Conservation (phyloP, 2,888 invertebrate genomes). For the Willowsia nigromaculata region DNA sequence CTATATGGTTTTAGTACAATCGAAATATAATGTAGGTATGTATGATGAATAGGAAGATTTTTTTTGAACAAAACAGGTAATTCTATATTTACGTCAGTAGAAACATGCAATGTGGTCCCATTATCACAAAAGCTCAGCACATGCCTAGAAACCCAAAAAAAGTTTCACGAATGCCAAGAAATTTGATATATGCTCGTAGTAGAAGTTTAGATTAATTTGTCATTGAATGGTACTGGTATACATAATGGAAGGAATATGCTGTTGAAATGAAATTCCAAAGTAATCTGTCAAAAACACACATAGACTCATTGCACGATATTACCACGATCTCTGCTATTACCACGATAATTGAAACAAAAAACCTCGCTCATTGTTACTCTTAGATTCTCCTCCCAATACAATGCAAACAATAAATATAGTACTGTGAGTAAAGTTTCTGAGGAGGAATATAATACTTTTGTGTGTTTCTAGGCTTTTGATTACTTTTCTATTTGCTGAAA, state of each 20-base stretch:
- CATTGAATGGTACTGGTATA: not conserved
- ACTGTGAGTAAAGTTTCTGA: not conserved
- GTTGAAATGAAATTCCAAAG: not conserved
- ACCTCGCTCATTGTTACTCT: not conserved
- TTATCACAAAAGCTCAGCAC: no score
- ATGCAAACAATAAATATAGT: not conserved
- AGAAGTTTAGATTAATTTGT: no score
- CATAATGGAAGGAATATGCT: not conserved
- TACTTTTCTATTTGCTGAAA: constrained; percentile 5
- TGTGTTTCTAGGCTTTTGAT: not conserved
- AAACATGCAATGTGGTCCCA: no score
- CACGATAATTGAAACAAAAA: not conserved
- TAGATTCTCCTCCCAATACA: not conserved
- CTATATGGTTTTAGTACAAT: no score
- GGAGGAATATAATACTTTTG: no score
- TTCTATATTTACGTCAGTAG: no score
- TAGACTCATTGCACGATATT: not conserved
- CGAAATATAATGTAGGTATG: no score
- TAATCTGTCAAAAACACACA: constrained; percentile 36
- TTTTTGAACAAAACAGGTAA: no score
- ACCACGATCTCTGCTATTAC: not conserved
- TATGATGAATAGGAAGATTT: no score
- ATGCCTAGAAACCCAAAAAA: no score
- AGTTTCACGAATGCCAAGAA: no score
- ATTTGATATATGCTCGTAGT: no score